Base-by-base conservation (phyloP, 2,888 invertebrate species). In the Dolichopus griseipennis region DNA sequence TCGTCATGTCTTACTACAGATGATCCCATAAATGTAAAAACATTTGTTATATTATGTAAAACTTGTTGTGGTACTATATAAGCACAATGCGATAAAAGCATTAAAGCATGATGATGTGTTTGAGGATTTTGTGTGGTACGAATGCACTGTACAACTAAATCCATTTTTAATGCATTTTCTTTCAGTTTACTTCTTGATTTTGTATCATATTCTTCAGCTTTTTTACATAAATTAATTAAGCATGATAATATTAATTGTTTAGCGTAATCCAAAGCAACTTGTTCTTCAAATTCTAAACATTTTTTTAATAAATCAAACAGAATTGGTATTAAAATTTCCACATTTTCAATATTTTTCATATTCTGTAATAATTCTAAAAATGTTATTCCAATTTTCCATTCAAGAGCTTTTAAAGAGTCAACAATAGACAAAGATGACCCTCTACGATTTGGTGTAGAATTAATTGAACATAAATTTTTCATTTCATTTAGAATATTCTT, bases 1-100 rank as follows among this genome's bases (percentile, higher is more conserved):
- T 97, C 96, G 77, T 98, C 97, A 74, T 95, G 94, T 12, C 96
- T 86, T 1, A 97, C 83, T 12, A 98, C 89, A 0, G 93, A 93
- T 0, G 92, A 92, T 0, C 98, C 98, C 89, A 99, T 95, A 77
- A 98, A 99, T 0, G 97, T 97, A 78, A 99, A 99, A 74, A 99
- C 93, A 27, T 95, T 90, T 89, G 98, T 96, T 5, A 97, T 91
- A 75, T 97, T 94, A 76, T 94, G 91, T 20, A 97, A 82, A 0
- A 98, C 93, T 81, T 91, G 89, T 70, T 90, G 87, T 0, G 95
- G 95, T 69, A 91, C 84, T 75, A 93, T 84, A 37, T 85, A 84
- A 0, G 95, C 93, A 18, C 91, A 89, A 69, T 90, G 86, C 0
- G 92, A 88, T 2, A 98, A 83, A 1, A 97, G 84, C 41, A 95